These are phyloP conservation scores for Drosophila oshimai DNA, from an alignment of 1,140 invertebrate genomes.

Conservation along the genomic window DNA sequence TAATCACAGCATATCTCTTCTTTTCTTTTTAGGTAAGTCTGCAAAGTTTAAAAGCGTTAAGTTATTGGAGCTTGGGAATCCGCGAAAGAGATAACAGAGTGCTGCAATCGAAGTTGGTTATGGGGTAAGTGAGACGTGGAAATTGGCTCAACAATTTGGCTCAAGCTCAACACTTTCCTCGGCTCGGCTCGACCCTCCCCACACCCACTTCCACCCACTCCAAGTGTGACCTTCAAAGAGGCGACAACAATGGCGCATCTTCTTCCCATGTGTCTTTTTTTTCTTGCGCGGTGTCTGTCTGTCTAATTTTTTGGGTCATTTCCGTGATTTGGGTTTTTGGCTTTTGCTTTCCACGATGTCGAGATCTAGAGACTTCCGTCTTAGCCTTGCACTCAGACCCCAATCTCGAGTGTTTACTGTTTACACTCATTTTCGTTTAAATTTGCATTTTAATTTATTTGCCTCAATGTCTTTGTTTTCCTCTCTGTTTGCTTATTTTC, in stretches of 20 bases:
- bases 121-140: slow-evolving; percentile 61
- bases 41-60: slow-evolving; percentile 18
- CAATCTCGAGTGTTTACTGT: slow-evolving; percentile 48
- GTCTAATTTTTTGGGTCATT: slow-evolving; percentile 40
- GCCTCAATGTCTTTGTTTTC: slow-evolving; percentile 7
- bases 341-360: slow-evolving; percentile 44
- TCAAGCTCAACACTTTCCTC: slow-evolving; percentile 56
- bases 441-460: slow-evolving; percentile 79
- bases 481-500: not conserved
- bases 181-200: not conserved
- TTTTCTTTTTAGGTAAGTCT: slow-evolving; percentile 50
- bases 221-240: slow-evolving; percentile 35
- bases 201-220: slow-evolving; percentile 11
- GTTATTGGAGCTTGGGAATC: slow-evolving; percentile 1
- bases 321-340: slow-evolving; percentile 35
- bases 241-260: slow-evolving; percentile 45
- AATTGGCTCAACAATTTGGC: slow-evolving; percentile 59
- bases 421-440: slow-evolving; percentile 65
- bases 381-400: slow-evolving; percentile 22
- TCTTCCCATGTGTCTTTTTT: slow-evolving; percentile 20
- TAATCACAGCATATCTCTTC: slow-evolving; percentile 5
- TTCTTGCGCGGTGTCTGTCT: slow-evolving; percentile 1
- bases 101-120: slow-evolving; percentile 32
- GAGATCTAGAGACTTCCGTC: slow-evolving; percentile 31
- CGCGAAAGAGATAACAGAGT: slow-evolving; percentile 7